Evolutionary conservation across 1,140 invertebrate species (phyloP), one percentile per base, ranked within the genome.

Genomic region (Amyelois transitella): DNA sequence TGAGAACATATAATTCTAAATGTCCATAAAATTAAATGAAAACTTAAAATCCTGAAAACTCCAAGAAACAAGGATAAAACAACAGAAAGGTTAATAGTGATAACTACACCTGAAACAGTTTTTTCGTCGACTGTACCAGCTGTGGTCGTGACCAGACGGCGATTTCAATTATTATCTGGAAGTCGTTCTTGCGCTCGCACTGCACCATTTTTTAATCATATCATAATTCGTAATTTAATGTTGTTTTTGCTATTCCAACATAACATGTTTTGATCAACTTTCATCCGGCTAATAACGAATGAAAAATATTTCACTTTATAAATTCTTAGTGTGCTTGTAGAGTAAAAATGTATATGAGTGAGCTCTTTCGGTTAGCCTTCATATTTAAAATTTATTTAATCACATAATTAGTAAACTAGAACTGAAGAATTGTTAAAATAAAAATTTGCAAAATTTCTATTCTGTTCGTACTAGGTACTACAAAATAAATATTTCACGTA

Each of bases 131-230:
- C 21, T 67, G 74, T 83, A 86, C 78, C 38, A 45, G 57, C 57
- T 61, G 63, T 60, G 69, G 68, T 86, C 82, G 80, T 86, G 82
- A 86, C 78, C 80, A 79, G 75, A 77, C 78, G 70, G 69, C 70
- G 70, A 76, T 86, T 86, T 86, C 82, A 86, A 86, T 86, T 86
- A 85, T 77, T 79, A 81, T 86, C 77, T 81, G 73, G 78, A 81
- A 86, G 78, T 83, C 72, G 74, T 78, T 82, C 77, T 70, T 69
- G 62, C 64, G 62, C 70, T 67, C 61, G 65, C 66, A 62, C 63
- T 70, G 68, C 69, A 70, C 69, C 72, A 69, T 70, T 83, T 83
- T n/a, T 80, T 86, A 86, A 83, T 83, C 75, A 81, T 73, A 67
- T 44, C 32, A 38, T 38, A 38, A 38, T 38, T 44, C 32, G 17